These are phyloP conservation scores for Phaetusa simplex DNA, from an alignment of 2,113 vertebrate species.

Conservation along the genomic window DNA sequence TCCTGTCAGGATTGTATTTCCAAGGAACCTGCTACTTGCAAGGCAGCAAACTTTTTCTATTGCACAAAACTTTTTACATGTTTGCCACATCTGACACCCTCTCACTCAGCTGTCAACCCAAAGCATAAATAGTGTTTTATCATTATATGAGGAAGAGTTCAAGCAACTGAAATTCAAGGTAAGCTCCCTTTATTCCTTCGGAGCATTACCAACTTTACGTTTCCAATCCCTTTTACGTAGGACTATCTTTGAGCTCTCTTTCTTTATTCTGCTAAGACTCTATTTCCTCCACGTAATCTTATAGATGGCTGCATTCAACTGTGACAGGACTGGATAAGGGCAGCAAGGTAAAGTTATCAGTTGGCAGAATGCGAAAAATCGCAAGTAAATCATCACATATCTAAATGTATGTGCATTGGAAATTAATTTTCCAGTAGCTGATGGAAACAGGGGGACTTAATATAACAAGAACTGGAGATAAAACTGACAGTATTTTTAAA, in stretches of 20 bases:
- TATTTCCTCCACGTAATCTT: conserved; percentile 66
- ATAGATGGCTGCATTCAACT: conserved; percentile 64
- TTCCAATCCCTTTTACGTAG: conserved; percentile 12
- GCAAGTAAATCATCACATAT: background rate
- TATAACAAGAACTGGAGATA: background rate
- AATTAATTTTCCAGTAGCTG: conserved; percentile 9
- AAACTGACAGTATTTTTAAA: background rate
- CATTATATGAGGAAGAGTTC: background rate
- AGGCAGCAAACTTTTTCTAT: background rate
- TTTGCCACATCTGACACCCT: background rate
- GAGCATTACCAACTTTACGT: conserved; percentile 37
- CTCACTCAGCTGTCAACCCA: background rate
- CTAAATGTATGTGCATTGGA: background rate
- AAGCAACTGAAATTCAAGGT: conserved; percentile 30
- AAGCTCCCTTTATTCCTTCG: conserved; percentile 26
- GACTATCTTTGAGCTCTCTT: conserved; percentile 12
- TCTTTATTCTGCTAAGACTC: conserved; percentile 51
- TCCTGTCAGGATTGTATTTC: background rate
- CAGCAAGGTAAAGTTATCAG: conserved; percentile 52
- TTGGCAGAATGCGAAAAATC: conserved; percentile 38
- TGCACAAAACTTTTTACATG: background rate
- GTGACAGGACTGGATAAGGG: conserved; percentile 52
- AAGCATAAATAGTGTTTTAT: conserved; percentile 39
- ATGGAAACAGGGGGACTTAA: background rate
- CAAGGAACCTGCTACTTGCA: background rate